phyloP scores from a whole-genome alignment of 2,797 vertebrate species.

The Sebastes cheni region DNA sequence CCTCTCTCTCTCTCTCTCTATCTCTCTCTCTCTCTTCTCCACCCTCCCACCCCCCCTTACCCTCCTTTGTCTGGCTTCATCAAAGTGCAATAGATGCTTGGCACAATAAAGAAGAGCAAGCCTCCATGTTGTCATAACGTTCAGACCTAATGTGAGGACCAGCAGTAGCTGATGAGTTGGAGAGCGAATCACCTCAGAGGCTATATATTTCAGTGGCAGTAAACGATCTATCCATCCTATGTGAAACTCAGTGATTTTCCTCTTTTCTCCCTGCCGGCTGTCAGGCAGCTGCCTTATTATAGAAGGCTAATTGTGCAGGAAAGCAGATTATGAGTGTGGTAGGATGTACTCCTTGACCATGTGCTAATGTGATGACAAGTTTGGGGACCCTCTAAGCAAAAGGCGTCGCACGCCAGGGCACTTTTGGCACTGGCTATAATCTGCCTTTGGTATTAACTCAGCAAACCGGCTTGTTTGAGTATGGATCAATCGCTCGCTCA shows the following conservation, averaged over 20 bases:
- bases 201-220: slow-evolving; percentile 70
- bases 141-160: slow-evolving; percentile 58
- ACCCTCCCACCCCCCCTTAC: not conserved
- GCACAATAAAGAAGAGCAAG: slow-evolving; percentile 68
- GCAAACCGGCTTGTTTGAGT: slow-evolving; percentile 87
- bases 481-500: slow-evolving; percentile 86
- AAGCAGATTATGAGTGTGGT: slow-evolving; percentile 87
- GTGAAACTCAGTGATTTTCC: slow-evolving; percentile 73
- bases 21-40: slow-evolving; percentile 4
- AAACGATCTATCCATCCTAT: slow-evolving; percentile 70
- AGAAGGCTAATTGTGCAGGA: slow-evolving; percentile 88
- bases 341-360: slow-evolving; percentile 88
- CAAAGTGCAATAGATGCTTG: slow-evolving; percentile 77
- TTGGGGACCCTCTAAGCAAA: slow-evolving; percentile 81
- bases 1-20: slow-evolving; percentile 17
- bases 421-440: slow-evolving; percentile 86
- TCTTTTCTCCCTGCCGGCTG: slow-evolving; percentile 70
- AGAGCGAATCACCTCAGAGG: slow-evolving; percentile 63
- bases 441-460: slow-evolving; percentile 87
- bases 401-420: slow-evolving; percentile 82
- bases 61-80: slow-evolving; percentile 74
- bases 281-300: slow-evolving; percentile 83
- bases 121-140: slow-evolving; percentile 69
- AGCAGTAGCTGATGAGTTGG: slow-evolving; percentile 57
- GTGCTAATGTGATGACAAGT: slow-evolving; percentile 89